A percentile compares a stretch with the other conserved stretches of the same genome.
Evolutionary conservation across 2,797 vertebrate genomes (phyloP).

Genomic region (Pachyuromys duprasi): DNA sequence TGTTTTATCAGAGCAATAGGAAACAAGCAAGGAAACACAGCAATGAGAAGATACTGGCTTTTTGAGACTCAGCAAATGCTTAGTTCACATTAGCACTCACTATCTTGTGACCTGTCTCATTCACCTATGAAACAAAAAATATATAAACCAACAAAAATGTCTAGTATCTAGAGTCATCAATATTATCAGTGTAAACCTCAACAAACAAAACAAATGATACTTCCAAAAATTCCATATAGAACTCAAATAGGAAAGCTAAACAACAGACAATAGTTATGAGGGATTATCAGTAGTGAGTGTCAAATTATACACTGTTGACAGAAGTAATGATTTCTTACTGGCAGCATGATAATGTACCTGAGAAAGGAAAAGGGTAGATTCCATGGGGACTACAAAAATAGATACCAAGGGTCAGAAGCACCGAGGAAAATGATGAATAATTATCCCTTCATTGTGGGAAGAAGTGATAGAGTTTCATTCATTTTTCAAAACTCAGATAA

Average conservation of each 20-base stretch:
- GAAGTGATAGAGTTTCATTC: background rate
- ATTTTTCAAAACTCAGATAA: slow-evolving; percentile 14
- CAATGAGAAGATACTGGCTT: background rate
- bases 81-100: background rate
- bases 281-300: background rate
- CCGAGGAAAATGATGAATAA: background rate
- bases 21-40: background rate
- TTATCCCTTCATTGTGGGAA: background rate
- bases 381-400: background rate
- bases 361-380: background rate
- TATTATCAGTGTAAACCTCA: background rate
- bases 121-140: background rate
- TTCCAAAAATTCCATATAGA: background rate
- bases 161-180: background rate
- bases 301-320: background rate
- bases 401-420: background rate
- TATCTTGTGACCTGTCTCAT: background rate
- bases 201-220: background rate
- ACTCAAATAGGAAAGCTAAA: background rate
- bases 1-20: background rate
- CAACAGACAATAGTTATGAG: background rate
- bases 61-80: background rate
- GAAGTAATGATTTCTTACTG: background rate
- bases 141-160: background rate
- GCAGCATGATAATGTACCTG: background rate